A percentile compares a stretch with the other conserved stretches of the same genome.
phyloP scores from a whole-genome alignment of 2,888 invertebrate species.

The Automeris io region DNA sequence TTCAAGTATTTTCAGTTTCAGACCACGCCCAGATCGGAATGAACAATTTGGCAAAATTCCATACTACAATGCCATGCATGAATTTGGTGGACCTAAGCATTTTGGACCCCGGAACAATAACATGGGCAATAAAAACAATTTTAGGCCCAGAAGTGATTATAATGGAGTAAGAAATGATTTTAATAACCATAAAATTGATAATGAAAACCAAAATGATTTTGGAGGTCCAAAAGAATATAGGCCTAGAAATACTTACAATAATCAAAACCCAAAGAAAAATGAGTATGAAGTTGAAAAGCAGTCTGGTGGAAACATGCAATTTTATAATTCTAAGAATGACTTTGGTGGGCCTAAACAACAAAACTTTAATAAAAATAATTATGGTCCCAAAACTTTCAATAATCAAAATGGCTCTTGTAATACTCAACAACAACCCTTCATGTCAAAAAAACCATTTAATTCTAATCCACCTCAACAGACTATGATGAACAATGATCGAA shows the following conservation, averaged over 20 bases:
- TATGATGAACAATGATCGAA: conserved; percentile 66
- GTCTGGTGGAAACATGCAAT: conserved; percentile 58
- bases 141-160: conserved; percentile 68
- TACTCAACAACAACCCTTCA: conserved; percentile 51
- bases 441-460: conserved; percentile 54
- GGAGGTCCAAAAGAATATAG: conserved; percentile 67
- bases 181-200: conserved; percentile 52
- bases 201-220: conserved; percentile 61
- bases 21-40: conserved; percentile 80
- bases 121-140: conserved; percentile 61
- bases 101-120: conserved; percentile 64
- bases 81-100: conserved; percentile 71
- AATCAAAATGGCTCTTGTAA: conserved; percentile 38
- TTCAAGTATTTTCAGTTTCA: conserved; percentile 55
- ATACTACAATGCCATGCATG: conserved; percentile 58
- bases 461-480: conserved; percentile 48
- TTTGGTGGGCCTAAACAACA: conserved; percentile 70
- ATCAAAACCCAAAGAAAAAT: conserved; percentile 44
- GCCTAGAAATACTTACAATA: conserved; percentile 62
- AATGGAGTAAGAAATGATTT: conserved; percentile 68
- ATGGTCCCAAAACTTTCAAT: conserved; percentile 56
- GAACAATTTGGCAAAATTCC: conserved; percentile 80
- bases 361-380: conserved; percentile 55
- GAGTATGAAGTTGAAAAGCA: conserved; percentile 57
- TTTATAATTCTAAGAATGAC: conserved; percentile 61